Percentiles rank a stretch among this genome's conserved stretches.
These are phyloP conservation scores for Eurytemora carolleeae DNA, from an alignment of 1,140 invertebrate genomes.

Conservation along the genomic window DNA sequence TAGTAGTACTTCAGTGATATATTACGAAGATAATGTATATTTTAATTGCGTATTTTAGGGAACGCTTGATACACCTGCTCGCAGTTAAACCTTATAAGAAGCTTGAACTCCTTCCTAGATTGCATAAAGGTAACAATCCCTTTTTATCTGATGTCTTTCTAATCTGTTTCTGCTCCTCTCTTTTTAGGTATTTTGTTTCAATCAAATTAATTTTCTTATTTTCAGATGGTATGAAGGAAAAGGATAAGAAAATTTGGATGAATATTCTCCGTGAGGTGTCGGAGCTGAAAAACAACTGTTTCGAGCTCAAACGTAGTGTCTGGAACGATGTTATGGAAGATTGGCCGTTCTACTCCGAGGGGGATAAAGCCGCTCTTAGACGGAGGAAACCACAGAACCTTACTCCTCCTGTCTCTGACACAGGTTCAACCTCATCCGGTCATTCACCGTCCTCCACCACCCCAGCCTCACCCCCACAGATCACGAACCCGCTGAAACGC, in stretches of 20 bases:
- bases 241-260: conserved; percentile 49
- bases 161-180: neutral
- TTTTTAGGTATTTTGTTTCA: neutral
- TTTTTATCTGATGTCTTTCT: neutral
- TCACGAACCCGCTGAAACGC: neutral
- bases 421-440: conserved; percentile 7
- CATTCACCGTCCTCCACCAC: conserved; percentile 14
- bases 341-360: conserved; percentile 77
- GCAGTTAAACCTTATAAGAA: conserved; percentile 79
- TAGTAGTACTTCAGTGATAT: no score
- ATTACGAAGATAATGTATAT: no score
- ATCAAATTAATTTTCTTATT: conserved; percentile 17
- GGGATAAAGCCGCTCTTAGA: conserved; percentile 37
- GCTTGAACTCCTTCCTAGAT: conserved; percentile 56
- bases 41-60: conserved; percentile 39
- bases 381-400: conserved; percentile 13
- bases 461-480: conserved; percentile 11
- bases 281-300: conserved; percentile 60
- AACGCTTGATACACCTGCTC: conserved; percentile 75
- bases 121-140: conserved; percentile 44
- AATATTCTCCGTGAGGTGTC: conserved; percentile 56
- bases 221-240: conserved; percentile 68
- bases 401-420: conserved; percentile 10
- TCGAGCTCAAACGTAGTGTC: conserved; percentile 54
- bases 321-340: conserved; percentile 84